Base-by-base conservation (phyloP, 2,888 invertebrate species). In the Leptothorax acervorum region DNA sequence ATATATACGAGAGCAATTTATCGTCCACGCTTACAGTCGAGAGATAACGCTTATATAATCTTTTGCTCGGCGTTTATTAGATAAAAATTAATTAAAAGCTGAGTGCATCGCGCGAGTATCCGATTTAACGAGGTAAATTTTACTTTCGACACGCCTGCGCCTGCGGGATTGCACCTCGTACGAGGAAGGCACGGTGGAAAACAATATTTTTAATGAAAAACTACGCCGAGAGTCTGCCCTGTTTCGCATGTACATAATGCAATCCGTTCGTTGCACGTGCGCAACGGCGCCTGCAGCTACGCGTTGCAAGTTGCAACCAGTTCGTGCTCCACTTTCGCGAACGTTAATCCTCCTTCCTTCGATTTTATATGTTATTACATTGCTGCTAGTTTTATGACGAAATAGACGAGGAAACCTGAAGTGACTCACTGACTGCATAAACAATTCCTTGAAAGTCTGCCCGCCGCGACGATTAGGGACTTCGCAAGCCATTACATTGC, bases 251-350 rank as follows among this genome's bases (percentile, higher is more conserved):
- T 45, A 42, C 53, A 66, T 53, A 66, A 76, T 53, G 75, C 65
- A 60, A 76, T 75, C n/a, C 31, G 39, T 18, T 12, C 28, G 53
- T 42, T 66, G 55, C 68, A 45, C 68, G 28, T 76, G 35, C 39
- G 55, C 66, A 42, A 18, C 39, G 15, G 42, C 68, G n/a, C 18
- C 18, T 18, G 53, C 39, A 51, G 45, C 45, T 51, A 28, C 74
- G 75, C 63, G 39, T 23, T 23, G 75, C 65, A 23, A 23, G 39
- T 42, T 71, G 71, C 71, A 60, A 48, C n/a, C 65, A 66, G 31
- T 31, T 23, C 66, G 45, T 48, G 79, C 71, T 79, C 79, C 51
- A 79, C 79, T 79, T 79, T 79, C 60, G 35, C 79, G 60, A 73
- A 15, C 39, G 79, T 12, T 60, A 79, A 71, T 60, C 71, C 79